Conservation (phyloP, 2,888 invertebrate species). For the Neoascia interrupta region DNA sequence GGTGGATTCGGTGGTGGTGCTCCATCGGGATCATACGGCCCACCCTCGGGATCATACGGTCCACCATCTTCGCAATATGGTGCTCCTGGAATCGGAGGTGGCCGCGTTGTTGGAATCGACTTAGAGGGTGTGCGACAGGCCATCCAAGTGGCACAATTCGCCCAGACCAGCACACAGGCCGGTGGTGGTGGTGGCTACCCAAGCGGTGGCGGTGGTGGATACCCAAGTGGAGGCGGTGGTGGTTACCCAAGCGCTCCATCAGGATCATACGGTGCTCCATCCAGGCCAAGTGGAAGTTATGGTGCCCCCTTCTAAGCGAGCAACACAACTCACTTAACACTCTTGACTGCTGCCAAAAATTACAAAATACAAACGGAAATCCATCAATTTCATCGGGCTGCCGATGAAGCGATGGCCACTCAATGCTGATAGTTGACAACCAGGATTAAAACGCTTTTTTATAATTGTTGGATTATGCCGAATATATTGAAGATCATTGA, state of each 20-base stretch:
- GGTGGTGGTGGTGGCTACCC: slow-evolving; percentile 79
- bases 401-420: slow-evolving; percentile 21
- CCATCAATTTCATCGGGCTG: slow-evolving; percentile 28
- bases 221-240: slow-evolving; percentile 80
- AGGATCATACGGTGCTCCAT: slow-evolving; percentile 82
- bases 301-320: slow-evolving; percentile 81
- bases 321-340: slow-evolving; percentile 14
- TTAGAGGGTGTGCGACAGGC: slow-evolving; percentile 92
- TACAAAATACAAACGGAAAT: slow-evolving; percentile 14
- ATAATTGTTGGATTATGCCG: slow-evolving; percentile 58
- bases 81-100: slow-evolving; percentile 80
- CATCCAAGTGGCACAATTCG: slow-evolving; percentile 92
- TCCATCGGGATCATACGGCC: slow-evolving; percentile 81
- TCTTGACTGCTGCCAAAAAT: slow-evolving; percentile 61
- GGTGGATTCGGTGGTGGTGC: slow-evolving; percentile 80
- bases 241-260: slow-evolving; percentile 75
- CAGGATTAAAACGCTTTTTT: slow-evolving; percentile 40
- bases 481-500: slow-evolving; percentile 38
- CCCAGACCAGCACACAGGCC: slow-evolving; percentile 83
- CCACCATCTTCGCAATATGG: slow-evolving; percentile 86
- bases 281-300: slow-evolving; percentile 85
- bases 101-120: slow-evolving; percentile 88
- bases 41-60: slow-evolving; percentile 85
- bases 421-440: slow-evolving; percentile 43
- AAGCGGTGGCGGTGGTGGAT: slow-evolving; percentile 78